Conservation (phyloP, 35 echinoderm and acorn worm genomes). For the Chiridota heheva region DNA sequence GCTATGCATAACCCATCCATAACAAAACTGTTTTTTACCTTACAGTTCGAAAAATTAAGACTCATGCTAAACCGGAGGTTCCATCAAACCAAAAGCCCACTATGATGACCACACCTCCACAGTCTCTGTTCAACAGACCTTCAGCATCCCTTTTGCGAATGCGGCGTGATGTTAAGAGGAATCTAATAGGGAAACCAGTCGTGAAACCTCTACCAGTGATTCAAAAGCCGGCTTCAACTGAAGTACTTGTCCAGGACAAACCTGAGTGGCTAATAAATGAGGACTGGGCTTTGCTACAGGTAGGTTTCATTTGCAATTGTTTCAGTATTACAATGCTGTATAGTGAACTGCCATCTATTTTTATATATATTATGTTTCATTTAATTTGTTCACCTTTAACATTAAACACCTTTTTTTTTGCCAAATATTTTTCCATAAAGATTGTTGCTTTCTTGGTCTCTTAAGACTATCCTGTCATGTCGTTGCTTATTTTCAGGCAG, state of each 20-base stretch:
- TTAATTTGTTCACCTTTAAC: not conserved
- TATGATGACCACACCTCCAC: conserved; percentile 68
- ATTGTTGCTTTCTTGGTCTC: not conserved
- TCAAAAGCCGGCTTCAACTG: conserved; percentile 62
- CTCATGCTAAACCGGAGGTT: conserved; percentile 50
- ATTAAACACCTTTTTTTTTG: not conserved
- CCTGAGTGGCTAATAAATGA: conserved; percentile 98
- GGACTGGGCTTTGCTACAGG: conserved; percentile 98
- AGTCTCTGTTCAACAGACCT: conserved; percentile 95
- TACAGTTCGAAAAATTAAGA: conserved; percentile 81
- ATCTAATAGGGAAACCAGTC: conserved; percentile 81
- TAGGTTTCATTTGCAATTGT: conserved; percentile 12
- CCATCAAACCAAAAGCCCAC: conserved; percentile 18
- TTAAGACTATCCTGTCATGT: not conserved
- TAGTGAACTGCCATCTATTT: not conserved
- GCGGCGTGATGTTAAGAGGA: conserved; percentile 71
- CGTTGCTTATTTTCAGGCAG: not conserved
- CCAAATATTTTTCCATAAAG: not conserved
- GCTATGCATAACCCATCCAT: not conserved
- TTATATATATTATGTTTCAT: not conserved
- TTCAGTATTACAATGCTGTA: not conserved
- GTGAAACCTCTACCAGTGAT: conserved; percentile 80
- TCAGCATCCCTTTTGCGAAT: conserved; percentile 77
- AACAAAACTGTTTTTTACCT: conserved; percentile 4
- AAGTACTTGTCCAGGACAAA: conserved; percentile 61